Evolutionary conservation across 1,140 invertebrate genomes (phyloP).

Genomic region (Babylonia areolata): DNA sequence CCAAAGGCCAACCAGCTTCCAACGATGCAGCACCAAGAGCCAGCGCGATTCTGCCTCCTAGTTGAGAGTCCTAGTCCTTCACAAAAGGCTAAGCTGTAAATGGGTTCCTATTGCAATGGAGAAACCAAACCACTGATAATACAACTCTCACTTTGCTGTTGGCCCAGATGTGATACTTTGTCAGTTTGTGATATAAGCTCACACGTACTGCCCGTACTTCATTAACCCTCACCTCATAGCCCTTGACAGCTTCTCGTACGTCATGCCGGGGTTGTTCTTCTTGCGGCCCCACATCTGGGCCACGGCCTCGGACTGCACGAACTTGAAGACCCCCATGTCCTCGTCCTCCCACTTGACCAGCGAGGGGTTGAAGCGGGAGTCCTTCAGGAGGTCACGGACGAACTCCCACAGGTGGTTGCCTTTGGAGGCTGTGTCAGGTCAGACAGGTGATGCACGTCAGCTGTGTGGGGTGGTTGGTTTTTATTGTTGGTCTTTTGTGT

Average conservation of each 20-base stretch:
- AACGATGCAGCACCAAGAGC: no score
- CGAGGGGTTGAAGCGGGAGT: slow-evolving; percentile 64
- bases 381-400: slow-evolving; percentile 67
- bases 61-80: no score
- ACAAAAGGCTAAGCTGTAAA: no score
- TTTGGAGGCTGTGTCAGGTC: slow-evolving; percentile 52
- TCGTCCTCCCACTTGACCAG: slow-evolving; percentile 90
- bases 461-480: background rate
- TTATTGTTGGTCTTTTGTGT: background rate
- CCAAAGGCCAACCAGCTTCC: no score
- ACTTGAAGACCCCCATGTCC: slow-evolving; percentile 87
- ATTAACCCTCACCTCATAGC: slow-evolving; percentile 92
- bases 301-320: slow-evolving; percentile 92
- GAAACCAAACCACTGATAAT: no score
- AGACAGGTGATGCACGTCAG: no score
- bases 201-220: no score
- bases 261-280: slow-evolving; percentile 94
- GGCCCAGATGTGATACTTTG: no score
- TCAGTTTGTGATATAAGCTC: no score
- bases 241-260: slow-evolving; percentile 94
- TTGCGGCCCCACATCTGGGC: slow-evolving; percentile 90
- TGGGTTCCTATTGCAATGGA: no score
- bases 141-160: no score
- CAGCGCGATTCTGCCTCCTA: no score
- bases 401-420: slow-evolving; percentile 74